A percentile compares a stretch with the other conserved stretches of the same genome.
These are phyloP conservation scores for Cetoscarus ocellatus DNA, from an alignment of 2,797 vertebrate species.

Conservation along the genomic window DNA sequence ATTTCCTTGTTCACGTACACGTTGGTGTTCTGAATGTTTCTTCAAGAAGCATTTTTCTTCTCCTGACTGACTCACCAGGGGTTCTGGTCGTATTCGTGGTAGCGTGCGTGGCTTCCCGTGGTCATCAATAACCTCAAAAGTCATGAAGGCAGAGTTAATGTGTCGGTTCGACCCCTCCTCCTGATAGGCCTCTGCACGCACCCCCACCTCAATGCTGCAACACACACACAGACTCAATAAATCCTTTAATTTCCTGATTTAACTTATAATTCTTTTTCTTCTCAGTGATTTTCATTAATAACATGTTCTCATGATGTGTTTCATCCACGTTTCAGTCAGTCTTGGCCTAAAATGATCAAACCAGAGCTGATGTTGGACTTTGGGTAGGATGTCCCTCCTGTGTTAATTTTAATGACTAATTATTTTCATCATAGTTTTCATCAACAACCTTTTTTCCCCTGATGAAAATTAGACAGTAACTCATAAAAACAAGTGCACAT, in stretches of 20 bases:
- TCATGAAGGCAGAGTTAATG: slow-evolving; percentile 98
- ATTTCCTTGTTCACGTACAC: no score
- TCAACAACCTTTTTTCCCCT: no score
- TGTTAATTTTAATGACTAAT: no score
- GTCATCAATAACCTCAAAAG: slow-evolving; percentile 89
- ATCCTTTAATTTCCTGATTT: no score
- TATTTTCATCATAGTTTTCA: no score
- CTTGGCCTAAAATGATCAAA: no score
- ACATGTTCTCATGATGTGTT: not conserved
- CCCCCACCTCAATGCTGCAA: slow-evolving; percentile 94
- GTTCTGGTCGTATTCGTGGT: slow-evolving; percentile 89
- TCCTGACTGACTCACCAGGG: slow-evolving; percentile 82
- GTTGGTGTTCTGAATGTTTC: not conserved
- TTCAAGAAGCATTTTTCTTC: not conserved
- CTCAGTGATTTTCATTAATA: not conserved
- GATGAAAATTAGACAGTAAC: no score
- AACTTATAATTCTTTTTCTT: no score
- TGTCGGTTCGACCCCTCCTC: slow-evolving; percentile 87
- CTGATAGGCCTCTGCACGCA: slow-evolving; percentile 92
- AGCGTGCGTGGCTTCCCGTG: slow-evolving; percentile 82
- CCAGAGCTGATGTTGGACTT: no score
- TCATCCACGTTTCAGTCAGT: no score
- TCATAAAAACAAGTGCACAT: no score
- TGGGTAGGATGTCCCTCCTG: no score
- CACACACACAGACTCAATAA: slow-evolving; percentile 7